Base-by-base conservation (phyloP, 2,797 vertebrate genomes). In the Hoplostethus mediterraneus region DNA sequence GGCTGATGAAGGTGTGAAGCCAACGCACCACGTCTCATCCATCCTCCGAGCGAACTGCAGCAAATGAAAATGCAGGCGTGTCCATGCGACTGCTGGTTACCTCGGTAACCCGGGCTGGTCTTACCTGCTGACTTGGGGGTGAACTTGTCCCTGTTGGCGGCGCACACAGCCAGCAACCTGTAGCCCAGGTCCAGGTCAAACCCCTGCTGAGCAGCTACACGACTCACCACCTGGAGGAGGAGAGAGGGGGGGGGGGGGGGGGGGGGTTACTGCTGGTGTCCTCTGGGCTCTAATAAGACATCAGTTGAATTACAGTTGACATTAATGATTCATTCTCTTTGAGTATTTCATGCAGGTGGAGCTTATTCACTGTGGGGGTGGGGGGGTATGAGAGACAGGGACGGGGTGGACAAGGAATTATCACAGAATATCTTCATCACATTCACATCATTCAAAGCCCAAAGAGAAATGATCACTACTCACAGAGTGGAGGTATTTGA, bases 101-200 rank as follows among this genome's bases (percentile, higher is more conserved):
- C 57, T 70, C 9, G 57, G 67, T 2, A 47, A 53, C 33, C 33
- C 6, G 33, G 4, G 21, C 5, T 4, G 80, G 89, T 92, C 96
- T 94, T 96, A 99, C 97, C 98, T 87, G 98, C 98, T 90, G 98
- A 99, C 95, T 99, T 99, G 75, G 98, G 98, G 90, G 98, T 99
- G 95, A 98, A 98, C 94, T 99, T 99, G 96, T 99, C 98, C 75
- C 98, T 95, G 96, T 99, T 99, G 64, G 98, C 97, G 36, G 98
- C 98, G 68, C 98, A 99, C 90, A 99, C 97, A n/a, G 98, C 98
- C 92, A 99, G 95, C 76, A 99, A 96, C 90, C 97, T 94, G 92
- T 99, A 99, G 93, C 97, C 98, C 21, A 99, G 96, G 93, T 99
- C 98, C 95, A 99, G 93, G 94, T 99, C 97, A 60, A 96, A 99